A percentile compares a stretch with the other conserved stretches of the same genome.
Conservation (phyloP, 2,797 vertebrate species). For the Rhinogobio ventralis region DNA sequence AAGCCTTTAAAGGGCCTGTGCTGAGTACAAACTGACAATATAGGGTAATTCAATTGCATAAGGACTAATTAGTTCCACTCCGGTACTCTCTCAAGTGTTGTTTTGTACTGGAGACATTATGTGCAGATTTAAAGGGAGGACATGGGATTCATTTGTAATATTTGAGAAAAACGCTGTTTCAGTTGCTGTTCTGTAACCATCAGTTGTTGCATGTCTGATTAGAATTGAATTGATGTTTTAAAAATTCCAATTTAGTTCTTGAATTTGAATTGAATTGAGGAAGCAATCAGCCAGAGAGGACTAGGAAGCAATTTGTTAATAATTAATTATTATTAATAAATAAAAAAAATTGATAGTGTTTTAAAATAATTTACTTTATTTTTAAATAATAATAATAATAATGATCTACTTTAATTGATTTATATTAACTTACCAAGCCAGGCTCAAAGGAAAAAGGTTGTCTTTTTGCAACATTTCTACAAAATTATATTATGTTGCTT, state of each 20-base stretch:
- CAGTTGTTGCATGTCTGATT: background rate
- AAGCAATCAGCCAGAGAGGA: background rate
- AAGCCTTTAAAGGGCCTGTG: conserved; percentile 10
- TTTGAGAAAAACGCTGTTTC: conserved; percentile 11
- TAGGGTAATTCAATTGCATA: conserved; percentile 39
- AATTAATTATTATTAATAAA: too few relatives aligned
- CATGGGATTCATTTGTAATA: background rate
- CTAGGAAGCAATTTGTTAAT: too few relatives aligned
- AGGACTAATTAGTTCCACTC: conserved; percentile 33
- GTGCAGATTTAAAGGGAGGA: conserved; percentile 11
- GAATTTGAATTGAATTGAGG: background rate
- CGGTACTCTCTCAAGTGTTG: conserved; percentile 24
- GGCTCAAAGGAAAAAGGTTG: background rate
- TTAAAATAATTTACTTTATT: too few relatives aligned
- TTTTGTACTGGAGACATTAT: conserved; percentile 18
- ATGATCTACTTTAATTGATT: too few relatives aligned
- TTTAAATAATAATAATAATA: too few relatives aligned
- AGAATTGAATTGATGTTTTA: background rate
- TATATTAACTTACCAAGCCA: background rate
- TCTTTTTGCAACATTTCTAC: background rate
- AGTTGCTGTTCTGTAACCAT: background rate
- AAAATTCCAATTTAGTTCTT: background rate
- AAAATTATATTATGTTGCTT: background rate
- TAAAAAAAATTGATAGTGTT: too few relatives aligned
- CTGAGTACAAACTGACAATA: conserved; percentile 32